A percentile compares a stretch with the other conserved stretches of the same genome.
These are phyloP conservation scores for Falco rusticolus DNA, from an alignment of 2,797 vertebrate genomes.

Conservation along the genomic window DNA sequence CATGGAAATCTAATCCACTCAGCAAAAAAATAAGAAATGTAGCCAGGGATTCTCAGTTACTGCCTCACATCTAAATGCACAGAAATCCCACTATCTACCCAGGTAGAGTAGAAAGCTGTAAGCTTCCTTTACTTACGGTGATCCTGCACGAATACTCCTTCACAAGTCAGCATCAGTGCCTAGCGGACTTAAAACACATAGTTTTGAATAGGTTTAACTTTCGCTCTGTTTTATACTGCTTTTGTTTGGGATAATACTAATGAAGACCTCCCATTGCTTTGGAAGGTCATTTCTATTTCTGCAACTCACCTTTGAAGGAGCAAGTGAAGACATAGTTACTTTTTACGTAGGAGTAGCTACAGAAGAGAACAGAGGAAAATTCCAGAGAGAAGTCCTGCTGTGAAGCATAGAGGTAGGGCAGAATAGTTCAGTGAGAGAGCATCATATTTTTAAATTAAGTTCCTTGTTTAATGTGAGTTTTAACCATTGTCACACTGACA, in stretches of 20 bases:
- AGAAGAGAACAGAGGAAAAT: neutral
- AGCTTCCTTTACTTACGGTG: neutral
- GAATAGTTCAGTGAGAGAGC: neutral
- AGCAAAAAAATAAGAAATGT: neutral
- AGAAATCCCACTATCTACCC: neutral
- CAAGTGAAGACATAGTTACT: neutral
- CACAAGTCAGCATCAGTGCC: neutral
- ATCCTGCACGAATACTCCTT: neutral
- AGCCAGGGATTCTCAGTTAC: neutral
- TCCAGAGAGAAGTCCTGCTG: neutral
- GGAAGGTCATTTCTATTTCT: neutral
- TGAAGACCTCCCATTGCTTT: neutral
- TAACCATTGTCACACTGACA: neutral
- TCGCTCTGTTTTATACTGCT: neutral
- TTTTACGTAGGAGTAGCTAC: neutral
- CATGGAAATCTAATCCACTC: neutral
- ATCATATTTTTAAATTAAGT: neutral
- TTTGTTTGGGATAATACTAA: neutral
- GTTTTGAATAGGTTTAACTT: neutral
- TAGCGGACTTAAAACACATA: neutral
- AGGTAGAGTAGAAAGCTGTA: neutral
- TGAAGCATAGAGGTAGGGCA: neutral
- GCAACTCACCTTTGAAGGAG: neutral
- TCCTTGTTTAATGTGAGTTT: neutral
- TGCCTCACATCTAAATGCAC: neutral